Evolutionary conservation across 2,888 invertebrate genomes (phyloP).

Genomic region (Kuschelorhynchus macadamiae): DNA sequence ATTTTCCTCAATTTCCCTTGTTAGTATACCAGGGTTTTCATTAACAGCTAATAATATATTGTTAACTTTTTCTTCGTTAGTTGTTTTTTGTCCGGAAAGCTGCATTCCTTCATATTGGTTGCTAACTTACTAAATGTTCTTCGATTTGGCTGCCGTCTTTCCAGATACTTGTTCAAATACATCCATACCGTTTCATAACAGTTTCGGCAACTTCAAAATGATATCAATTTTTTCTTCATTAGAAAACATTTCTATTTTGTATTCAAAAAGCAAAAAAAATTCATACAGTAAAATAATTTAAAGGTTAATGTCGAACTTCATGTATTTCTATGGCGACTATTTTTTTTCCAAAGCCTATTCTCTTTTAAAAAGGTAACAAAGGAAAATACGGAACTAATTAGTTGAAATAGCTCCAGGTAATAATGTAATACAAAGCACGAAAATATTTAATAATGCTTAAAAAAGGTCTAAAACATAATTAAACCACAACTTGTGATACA

Average conservation of each 20-base stretch:
- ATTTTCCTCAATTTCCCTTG: slow-evolving; percentile 15
- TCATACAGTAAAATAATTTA: not conserved
- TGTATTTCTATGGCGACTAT: not conserved
- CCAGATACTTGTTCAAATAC: slow-evolving; percentile 17
- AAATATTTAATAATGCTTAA: not conserved
- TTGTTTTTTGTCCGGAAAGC: slow-evolving; percentile 3
- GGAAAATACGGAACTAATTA: not conserved
- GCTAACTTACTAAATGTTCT: slow-evolving; percentile 9
- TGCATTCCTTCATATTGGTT: slow-evolving; percentile 7
- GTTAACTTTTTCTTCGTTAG: slow-evolving; percentile 13
- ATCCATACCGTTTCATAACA: slow-evolving; percentile 6
- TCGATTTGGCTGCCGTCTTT: slow-evolving; percentile 8
- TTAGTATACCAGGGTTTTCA: slow-evolving; percentile 14
- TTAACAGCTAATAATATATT: slow-evolving; percentile 13
- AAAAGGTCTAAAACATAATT: slow-evolving; percentile 7
- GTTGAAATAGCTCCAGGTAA: not conserved
- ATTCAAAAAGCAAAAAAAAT: slow-evolving; percentile 1
- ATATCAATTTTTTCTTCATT: slow-evolving; percentile 2
- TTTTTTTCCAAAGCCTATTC: slow-evolving; percentile 1
- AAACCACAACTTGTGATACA: slow-evolving; percentile 5
- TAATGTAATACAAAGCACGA: not conserved
- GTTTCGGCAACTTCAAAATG: not conserved
- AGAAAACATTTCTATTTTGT: not conserved
- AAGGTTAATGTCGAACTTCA: slow-evolving; percentile 4
- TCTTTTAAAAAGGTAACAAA: not conserved